Evolutionary conservation across 2,113 vertebrate genomes (phyloP).

Genomic region (Callipepla californica): DNA sequence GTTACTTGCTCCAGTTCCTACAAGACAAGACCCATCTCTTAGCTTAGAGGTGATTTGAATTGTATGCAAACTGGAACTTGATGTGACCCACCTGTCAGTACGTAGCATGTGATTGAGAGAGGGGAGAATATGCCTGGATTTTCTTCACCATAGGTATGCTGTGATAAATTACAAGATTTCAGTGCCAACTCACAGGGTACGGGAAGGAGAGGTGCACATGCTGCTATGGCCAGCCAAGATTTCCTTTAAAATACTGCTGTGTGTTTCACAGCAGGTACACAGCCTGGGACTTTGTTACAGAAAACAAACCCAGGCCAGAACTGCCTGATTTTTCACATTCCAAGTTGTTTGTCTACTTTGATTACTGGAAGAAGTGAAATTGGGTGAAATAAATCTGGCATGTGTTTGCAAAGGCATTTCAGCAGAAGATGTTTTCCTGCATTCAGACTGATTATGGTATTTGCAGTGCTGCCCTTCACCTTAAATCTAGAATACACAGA

Average conservation of each 20-base stretch:
- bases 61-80: background rate
- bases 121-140: background rate
- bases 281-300: background rate
- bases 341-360: constrained; percentile 35
- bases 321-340: constrained; percentile 57
- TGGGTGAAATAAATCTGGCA: constrained; percentile 16
- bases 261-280: background rate
- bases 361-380: constrained; percentile 35
- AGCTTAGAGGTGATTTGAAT: background rate
- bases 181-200: background rate
- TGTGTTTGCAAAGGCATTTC: constrained; percentile 19
- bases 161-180: background rate
- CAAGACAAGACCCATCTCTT: background rate
- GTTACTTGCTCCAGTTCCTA: background rate
- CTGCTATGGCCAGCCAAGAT: background rate
- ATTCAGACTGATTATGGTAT: background rate
- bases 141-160: background rate
- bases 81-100: background rate
- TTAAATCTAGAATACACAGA: background rate
- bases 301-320: background rate
- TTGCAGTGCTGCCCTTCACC: background rate
- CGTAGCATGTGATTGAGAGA: fast-evolving
- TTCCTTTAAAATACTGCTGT: background rate
- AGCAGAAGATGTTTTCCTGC: constrained; percentile 14
- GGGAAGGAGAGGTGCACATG: background rate